Base-by-base conservation (phyloP, 2,888 invertebrate genomes). In the Zootermopsis nevadensis region DNA sequence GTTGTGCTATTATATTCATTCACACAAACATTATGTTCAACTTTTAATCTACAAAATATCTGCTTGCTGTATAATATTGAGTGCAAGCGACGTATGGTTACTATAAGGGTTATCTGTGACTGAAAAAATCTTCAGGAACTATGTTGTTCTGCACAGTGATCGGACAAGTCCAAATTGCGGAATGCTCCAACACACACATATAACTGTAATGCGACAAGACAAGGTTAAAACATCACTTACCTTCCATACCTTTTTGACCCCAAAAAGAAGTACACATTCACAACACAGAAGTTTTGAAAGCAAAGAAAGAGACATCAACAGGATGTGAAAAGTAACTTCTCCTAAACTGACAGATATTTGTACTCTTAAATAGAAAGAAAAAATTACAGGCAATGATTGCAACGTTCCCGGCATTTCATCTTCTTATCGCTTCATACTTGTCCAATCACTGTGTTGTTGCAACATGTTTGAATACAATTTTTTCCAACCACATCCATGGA, bases 81-180 rank as follows among this genome's bases (percentile, higher is more conserved):
- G 33, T 7, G 35, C 74, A 74, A 42, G 42, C 42, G 33, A 24
- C 24, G 22, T 69, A 74, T 42, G 69, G 12, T 74, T 74, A 35
- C 38, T 74, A 74, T n/a, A 38, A 33, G 38, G 74, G 69, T 33
- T 74, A 74, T 74, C 74, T 74, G 74, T 12, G 60, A 60, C 60
- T 60, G 27, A 60, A 60, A 60, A 60, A 60, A 27, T 27, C 60
- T 3, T 60, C n/a, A 69, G 69, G 74, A 74, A 74, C 74, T 74
- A 74, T n/a, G 74, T 38, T 35, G 74, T 74, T 66, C n/a, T 80
- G 15, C 27, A 76, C 74, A 72, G 82, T 82, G 82, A 74, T 82
- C 82, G 76, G 74, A 55, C 82, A 82, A 82, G 60, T 74, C 33
- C 35, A 27, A 82, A 35, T 30, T 82, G 53, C 74, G 74, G 82